phyloP scores from a whole-genome alignment of 2,113 vertebrate species.

The Irena cyanogastra region DNA sequence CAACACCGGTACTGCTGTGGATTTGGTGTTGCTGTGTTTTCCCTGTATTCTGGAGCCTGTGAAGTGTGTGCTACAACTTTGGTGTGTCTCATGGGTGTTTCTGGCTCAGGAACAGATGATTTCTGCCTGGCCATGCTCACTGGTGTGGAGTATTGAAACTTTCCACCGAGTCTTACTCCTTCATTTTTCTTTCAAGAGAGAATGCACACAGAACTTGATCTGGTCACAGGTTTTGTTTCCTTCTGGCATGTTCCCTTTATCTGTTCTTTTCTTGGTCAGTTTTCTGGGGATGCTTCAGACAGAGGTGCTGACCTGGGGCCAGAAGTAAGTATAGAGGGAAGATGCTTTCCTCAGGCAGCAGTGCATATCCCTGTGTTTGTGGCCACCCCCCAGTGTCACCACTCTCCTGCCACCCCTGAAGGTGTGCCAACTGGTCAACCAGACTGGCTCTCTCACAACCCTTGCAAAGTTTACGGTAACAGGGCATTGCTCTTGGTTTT shows the following conservation, averaged over 20 bases:
- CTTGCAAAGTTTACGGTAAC: background rate
- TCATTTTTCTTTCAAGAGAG: background rate
- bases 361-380: background rate
- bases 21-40: background rate
- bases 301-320: background rate
- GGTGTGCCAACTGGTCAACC: rapidly evolving
- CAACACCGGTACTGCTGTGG: background rate
- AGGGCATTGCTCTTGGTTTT: background rate
- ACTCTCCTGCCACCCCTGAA: background rate
- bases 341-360: background rate
- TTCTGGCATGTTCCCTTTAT: background rate
- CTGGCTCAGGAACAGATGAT: background rate
- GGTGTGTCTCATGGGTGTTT: background rate
- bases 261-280: background rate
- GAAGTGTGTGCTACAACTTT: background rate
- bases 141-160: background rate
- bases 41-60: background rate
- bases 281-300: background rate
- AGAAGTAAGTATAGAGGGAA: background rate
- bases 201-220: background rate
- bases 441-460: background rate
- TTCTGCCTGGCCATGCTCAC: background rate
- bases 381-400: background rate
- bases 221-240: background rate
- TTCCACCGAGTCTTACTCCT: background rate